Base-by-base conservation (phyloP, 2,797 vertebrate genomes). In the Crenuchus spilurus region DNA sequence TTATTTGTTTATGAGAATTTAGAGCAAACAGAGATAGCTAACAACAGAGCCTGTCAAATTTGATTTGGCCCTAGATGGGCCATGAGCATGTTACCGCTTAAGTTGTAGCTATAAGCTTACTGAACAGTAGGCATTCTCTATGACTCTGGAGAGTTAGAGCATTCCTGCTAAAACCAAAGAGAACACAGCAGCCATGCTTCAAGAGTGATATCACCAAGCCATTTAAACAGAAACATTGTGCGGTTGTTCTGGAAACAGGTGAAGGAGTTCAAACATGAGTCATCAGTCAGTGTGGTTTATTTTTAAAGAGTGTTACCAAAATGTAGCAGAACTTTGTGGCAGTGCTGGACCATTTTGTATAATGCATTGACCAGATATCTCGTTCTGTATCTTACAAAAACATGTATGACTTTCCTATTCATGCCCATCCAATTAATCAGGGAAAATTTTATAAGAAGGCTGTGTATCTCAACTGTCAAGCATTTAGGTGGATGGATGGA, bases 251-350 rank as follows among this genome's bases (percentile, higher is more conserved):
- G 46, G 46, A 49, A n/a, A 13, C 49, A 52, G 49, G 24, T 52
- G 49, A 52, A 28, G 22, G 49, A 14, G 49, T 52, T 52, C 49
- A 52, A 5, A 28, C 49, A 28, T 52, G 49, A 52, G 49, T 52
- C 49, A 52, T 6, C 4, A 10, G 22, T 24, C 22, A 5, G 48
- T 1, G 26, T 26, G 20, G 49, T 52, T 28, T 26, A 41, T 22
- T 22, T 41, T 24, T 61, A 61, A 60, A 61, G 18, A 24, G 18
- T 22, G 18, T 20, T 22, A 60, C 2, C 54, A 35, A 8, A 57
- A 10, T 31, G 18, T 35, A 20, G 33, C 20, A 37, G 11, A 13
- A 39, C 33, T 39, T 22, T 8, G 41, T 6, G 10, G 9, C 18
- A 10, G 9, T 20, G 10, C 35, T 1, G 10, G 11, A 14, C 20